Percentiles rank a stretch among this genome's conserved stretches.
phyloP scores from a whole-genome alignment of 1,140 invertebrate genomes.

The Branchinecta lindahli region DNA sequence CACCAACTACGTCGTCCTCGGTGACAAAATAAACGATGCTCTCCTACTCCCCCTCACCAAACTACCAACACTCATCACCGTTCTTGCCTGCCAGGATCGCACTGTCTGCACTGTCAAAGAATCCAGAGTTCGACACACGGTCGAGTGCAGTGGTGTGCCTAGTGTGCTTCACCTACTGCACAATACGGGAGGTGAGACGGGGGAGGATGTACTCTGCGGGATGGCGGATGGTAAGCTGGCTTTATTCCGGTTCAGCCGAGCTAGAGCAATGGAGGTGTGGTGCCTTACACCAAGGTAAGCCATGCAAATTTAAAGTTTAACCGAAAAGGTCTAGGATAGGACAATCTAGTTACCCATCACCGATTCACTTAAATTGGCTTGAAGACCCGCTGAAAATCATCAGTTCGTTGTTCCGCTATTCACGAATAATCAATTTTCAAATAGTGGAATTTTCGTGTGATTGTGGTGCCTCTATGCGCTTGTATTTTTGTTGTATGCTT shows the following conservation, averaged over 20 bases:
- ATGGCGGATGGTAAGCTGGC: neutral
- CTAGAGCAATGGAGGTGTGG: neutral
- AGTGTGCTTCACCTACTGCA: neutral
- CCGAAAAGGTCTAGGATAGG: too few relatives aligned
- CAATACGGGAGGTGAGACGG: neutral
- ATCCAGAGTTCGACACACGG: neutral
- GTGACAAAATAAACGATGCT: neutral
- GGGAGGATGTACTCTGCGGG: neutral
- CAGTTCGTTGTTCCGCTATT: too few relatives aligned
- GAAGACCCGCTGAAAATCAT: too few relatives aligned
- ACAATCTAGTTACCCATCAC: too few relatives aligned
- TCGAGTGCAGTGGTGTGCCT: neutral
- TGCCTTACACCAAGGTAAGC: neutral
- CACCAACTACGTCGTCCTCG: slow-evolving; percentile 2
- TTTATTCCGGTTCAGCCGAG: neutral
- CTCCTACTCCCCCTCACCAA: neutral
- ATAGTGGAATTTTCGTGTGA: too few relatives aligned
- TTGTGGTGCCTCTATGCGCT: too few relatives aligned
- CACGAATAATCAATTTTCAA: too few relatives aligned
- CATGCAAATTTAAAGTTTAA: too few relatives aligned
- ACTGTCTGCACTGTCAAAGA: neutral
- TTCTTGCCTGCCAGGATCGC: neutral
- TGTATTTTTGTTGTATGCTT: too few relatives aligned
- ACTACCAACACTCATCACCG: neutral
- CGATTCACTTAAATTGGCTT: too few relatives aligned